A percentile compares a stretch with the other conserved stretches of the same genome.
Conservation (phyloP, 2,888 invertebrate genomes). For the Nomada fucata region DNA sequence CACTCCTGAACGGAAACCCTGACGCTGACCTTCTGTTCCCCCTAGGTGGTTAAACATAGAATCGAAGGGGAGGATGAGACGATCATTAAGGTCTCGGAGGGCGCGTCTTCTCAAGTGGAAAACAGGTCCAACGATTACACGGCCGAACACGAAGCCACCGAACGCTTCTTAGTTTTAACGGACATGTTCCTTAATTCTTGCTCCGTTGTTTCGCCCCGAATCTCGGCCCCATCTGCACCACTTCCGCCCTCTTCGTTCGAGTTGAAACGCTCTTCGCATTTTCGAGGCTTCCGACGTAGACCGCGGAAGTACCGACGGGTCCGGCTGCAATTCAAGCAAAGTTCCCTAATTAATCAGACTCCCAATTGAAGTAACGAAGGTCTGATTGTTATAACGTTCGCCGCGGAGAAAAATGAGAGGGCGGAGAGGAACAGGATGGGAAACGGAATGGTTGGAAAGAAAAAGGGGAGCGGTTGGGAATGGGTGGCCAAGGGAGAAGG, state of each 20-base stretch:
- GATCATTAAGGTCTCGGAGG: conserved; percentile 3
- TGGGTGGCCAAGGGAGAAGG: conserved; percentile 12
- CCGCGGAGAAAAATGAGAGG: neutral
- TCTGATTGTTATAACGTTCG: conserved; percentile 61
- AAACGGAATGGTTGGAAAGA: conserved; percentile 20
- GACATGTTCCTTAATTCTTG: conserved; percentile 21
- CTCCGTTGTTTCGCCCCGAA: neutral
- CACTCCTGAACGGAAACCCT: neutral
- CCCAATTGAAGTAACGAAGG: conserved; percentile 71
- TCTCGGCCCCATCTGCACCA: neutral
- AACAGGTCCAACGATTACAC: conserved; percentile 4
- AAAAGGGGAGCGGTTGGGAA: conserved; percentile 25
- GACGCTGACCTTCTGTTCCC: neutral
- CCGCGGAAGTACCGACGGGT: conserved; percentile 53
- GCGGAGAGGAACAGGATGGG: neutral
- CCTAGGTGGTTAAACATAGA: conserved; percentile 7
- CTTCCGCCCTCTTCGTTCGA: conserved; percentile 7
- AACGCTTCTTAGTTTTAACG: conserved; percentile 24
- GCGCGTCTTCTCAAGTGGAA: conserved; percentile 3
- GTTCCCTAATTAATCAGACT: conserved; percentile 75
- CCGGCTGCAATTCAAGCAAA: conserved; percentile 71
- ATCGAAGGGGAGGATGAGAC: neutral
- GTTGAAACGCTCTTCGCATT: conserved; percentile 63
- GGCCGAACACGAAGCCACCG: conserved; percentile 7
- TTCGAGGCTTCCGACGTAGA: conserved; percentile 60